phyloP scores from a whole-genome alignment of 2,113 vertebrate species.

The Ophthalmolycus amberensis region DNA sequence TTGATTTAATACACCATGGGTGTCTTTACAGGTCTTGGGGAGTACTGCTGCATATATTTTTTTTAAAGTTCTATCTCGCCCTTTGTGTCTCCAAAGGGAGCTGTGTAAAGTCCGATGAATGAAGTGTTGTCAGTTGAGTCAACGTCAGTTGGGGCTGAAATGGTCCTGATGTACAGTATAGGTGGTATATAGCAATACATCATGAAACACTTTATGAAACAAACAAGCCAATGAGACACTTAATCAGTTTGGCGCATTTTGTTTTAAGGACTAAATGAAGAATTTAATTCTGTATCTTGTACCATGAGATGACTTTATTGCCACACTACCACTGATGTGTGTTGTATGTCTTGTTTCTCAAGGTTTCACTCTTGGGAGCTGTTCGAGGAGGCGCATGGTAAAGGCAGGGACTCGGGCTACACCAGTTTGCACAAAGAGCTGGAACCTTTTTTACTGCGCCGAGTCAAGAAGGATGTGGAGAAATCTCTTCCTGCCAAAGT shows the following conservation, averaged over 20 bases:
- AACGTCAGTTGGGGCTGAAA: no score
- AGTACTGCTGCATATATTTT: not conserved
- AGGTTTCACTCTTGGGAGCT: constrained; percentile 98
- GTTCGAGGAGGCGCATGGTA: constrained; percentile 98
- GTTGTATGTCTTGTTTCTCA: constrained; percentile 14
- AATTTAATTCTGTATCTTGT: not conserved
- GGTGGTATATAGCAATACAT: not conserved
- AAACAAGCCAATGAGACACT: not conserved
- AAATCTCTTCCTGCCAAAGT: constrained; percentile 99
- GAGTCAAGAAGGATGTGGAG: constrained; percentile 99
- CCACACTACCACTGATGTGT: not conserved
- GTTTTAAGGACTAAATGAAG: not conserved
- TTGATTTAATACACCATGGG: no score
- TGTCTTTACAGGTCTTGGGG: no score
- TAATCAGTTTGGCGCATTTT: not conserved
- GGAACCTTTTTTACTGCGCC: constrained; percentile 94
- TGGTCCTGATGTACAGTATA: not conserved
- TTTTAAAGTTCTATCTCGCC: no score
- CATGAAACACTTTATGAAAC: not conserved
- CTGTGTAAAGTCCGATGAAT: no score
- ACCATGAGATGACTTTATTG: not conserved
- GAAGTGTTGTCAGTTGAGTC: no score
- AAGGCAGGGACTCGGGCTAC: constrained; percentile 96
- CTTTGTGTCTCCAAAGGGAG: no score
- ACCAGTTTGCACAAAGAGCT: constrained; percentile 98